Evolutionary conservation across 2,888 invertebrate species (phyloP).

Genomic region (Congeria kusceri): DNA sequence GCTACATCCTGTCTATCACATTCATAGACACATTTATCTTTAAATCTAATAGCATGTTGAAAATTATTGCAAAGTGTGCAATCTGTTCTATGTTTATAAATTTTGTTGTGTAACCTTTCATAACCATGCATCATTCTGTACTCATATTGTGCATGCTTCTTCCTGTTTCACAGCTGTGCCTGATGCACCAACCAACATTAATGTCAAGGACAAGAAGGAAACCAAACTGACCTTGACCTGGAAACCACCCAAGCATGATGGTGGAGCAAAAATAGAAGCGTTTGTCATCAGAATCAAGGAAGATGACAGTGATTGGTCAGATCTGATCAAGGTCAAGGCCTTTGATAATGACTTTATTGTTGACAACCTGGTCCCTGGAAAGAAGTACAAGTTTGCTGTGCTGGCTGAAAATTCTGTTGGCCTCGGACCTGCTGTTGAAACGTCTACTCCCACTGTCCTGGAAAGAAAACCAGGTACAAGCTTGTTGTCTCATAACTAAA

Average conservation of each 20-base stretch:
- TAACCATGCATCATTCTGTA: no score
- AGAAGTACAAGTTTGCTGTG: conserved; percentile 82
- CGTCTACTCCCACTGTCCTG: conserved; percentile 70
- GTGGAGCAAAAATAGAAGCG: conserved; percentile 83
- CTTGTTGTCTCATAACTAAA: no score
- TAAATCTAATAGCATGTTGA: no score
- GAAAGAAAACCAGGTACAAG: conserved; percentile 74
- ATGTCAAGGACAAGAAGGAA: conserved; percentile 69
- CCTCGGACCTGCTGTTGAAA: conserved; percentile 72
- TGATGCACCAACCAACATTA: conserved; percentile 71
- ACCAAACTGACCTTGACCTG: conserved; percentile 82
- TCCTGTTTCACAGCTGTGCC: conserved; percentile 73
- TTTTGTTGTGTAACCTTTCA: no score
- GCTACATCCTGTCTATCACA: no score
- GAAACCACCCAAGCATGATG: conserved; percentile 85
- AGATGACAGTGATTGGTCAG: conserved; percentile 90
- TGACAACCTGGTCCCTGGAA: conserved; percentile 78
- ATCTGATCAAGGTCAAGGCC: conserved; percentile 95
- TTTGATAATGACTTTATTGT: conserved; percentile 77
- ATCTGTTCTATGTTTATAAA: no score
- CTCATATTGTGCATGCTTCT: no score
- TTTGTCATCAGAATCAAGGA: conserved; percentile 87
- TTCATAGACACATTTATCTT: no score
- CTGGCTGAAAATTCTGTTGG: conserved; percentile 83
- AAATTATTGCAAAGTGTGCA: no score